Base-by-base conservation (phyloP, 2,797 vertebrate genomes). In the Moxostoma hubbsi region DNA sequence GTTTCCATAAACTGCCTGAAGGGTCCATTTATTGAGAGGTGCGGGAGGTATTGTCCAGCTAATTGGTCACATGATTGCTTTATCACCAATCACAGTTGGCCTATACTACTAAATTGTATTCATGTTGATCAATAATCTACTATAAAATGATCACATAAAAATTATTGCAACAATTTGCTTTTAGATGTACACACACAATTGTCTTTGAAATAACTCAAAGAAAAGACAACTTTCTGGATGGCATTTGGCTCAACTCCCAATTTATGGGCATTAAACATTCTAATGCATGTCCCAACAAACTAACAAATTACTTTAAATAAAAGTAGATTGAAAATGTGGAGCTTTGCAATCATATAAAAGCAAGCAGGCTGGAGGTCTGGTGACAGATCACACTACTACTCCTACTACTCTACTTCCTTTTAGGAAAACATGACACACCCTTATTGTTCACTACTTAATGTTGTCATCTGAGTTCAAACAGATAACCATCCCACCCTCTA, bases 401-500 rank as follows among this genome's bases (percentile, higher is more conserved):
- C 4, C 36, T 36, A 4, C 3, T 24, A 57, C 8, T 3, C 36
- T 36, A 4, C 3, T 24, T 51, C 8, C 58, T 49, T 36, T 6
- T 7, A 61, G 13, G 69, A 58, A 49, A 24, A 69, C 53, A 43
- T 9, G 64, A 75, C 18, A 59, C 58, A 9, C 18, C 13, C 64
- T 59, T 15, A 67, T 51, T 55, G 18, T 82, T 77, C 36, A 61
- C 53, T 77, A 73, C 55, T 36, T 36, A 36, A 36, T 36, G 36
- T 77, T 63, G 10, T 76, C n/a, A 53, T 68, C 9, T 18, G 16
- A 3, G 36, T 54, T 15, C 0, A 36, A 36, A 12, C 61, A 62
- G 54, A 84, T 72, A 72, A 71, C 66, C 61, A 75, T 62, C 47
- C 45, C 9, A 5, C 15, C 66, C 18, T 81, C 59, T 9, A 5